Evolutionary conservation across 2,113 vertebrate species (phyloP).

Genomic region (Pteropus alecto): DNA sequence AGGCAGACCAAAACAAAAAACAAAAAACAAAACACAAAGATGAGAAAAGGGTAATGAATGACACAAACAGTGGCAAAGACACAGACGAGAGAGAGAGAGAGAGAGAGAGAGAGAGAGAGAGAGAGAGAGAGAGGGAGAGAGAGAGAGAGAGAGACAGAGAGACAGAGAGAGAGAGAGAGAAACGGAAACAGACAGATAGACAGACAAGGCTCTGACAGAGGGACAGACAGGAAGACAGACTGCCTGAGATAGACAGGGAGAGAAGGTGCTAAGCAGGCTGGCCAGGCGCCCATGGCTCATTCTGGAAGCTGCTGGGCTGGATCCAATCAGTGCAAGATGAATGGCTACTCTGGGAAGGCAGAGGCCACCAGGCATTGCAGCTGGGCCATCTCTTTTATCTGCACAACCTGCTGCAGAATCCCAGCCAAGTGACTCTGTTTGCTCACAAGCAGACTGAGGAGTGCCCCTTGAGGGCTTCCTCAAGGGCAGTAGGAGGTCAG

Average conservation of each 20-base stretch:
- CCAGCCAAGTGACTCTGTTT: background rate
- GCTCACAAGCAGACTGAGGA: background rate
- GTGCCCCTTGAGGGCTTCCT: background rate
- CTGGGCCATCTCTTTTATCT: background rate
- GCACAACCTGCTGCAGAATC: background rate
- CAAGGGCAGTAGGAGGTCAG: background rate
- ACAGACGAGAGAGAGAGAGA: background rate
- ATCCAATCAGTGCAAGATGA: constrained; percentile 15
- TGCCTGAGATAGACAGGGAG: background rate
- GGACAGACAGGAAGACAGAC: constrained; percentile 10
- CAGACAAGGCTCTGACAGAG: background rate
- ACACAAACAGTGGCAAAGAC: background rate
- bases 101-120: background rate
- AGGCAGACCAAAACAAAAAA: background rate
- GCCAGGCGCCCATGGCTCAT: background rate
- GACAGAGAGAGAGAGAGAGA: background rate
- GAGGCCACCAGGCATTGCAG: background rate
- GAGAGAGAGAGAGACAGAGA: background rate
- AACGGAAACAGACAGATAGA: background rate
- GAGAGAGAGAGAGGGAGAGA: too few relatives aligned
- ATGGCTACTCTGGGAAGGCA: constrained; percentile 35
- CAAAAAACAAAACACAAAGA: fast-evolving
- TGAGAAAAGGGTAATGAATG: background rate
- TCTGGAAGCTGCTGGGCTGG: constrained; percentile 37
- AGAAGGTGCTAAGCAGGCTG: constrained; percentile 33